A percentile compares a stretch with the other conserved stretches of the same genome.
Conservation (phyloP, 64 coral and sea anemone species). For the Trachythela sp. region DNA sequence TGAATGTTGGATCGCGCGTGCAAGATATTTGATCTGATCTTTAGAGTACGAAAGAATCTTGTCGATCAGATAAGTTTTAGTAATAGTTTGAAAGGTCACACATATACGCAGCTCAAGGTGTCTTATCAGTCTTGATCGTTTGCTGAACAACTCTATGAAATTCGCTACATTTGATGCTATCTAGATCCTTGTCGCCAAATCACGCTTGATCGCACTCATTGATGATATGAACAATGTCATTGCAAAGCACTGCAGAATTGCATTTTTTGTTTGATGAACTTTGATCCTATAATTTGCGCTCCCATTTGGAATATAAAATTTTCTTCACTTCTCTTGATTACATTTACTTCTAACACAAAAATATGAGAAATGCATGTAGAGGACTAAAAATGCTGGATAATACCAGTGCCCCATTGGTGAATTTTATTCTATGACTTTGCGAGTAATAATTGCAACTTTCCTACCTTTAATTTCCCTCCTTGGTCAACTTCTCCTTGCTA, state of each 20-base stretch:
- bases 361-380: too few relatives aligned
- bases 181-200: background rate
- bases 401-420: too few relatives aligned
- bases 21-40: background rate
- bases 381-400: too few relatives aligned
- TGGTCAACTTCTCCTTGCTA: background rate
- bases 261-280: too few relatives aligned
- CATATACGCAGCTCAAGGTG: background rate
- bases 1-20: background rate
- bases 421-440: background rate
- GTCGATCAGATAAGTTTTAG: background rate
- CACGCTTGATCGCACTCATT: background rate
- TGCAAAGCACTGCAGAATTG: background rate
- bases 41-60: background rate
- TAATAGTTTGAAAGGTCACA: background rate
- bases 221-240: background rate
- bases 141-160: background rate
- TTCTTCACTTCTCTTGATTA: too few relatives aligned
- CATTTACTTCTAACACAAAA: too few relatives aligned
- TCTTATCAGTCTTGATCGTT: constrained; percentile 4
- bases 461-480: background rate
- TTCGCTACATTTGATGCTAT: background rate
- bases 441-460: background rate
- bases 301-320: too few relatives aligned
- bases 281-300: too few relatives aligned